Base-by-base conservation (phyloP, 2,888 invertebrate species). In the Volucella bombylans region DNA sequence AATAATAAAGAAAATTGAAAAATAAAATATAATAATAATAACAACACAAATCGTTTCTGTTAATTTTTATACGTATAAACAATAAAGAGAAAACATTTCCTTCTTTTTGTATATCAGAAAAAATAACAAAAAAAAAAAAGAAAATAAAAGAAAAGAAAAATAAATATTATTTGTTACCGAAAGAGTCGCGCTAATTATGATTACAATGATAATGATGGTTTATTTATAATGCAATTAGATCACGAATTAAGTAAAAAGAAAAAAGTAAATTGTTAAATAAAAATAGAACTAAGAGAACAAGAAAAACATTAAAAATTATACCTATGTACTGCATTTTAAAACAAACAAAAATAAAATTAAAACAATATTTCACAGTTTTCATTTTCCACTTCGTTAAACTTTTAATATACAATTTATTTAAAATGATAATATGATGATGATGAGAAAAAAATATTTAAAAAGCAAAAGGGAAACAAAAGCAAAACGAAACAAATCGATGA, bases 61-160 rank as follows among this genome's bases (percentile, higher is more conserved):
- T 83, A 83, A 71, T 80, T 80, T 83, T 71, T 83, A 83, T 83
- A 80, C 83, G 80, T 71, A 83, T 71, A 54, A 74, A 71, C 57
- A 74, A 80, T 43, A 69, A 45, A 69, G 73, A 68, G 69, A 55
- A 50, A 14, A 39, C 38, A 73, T 74, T 74, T 80, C 80, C 74
- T 79, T 79, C 64, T 69, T 80, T 83, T 74, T 83, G 83, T 83
- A 83, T 69, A 77, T 81, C 65, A 78, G 41, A 9, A 23, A 23
- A 23, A 23, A 23, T 23, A 23, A 23, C 23, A 23, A 1, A 23
- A 23, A 23, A 23, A 23, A 23, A 23, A 1, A 45, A 45, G 4
- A 45, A 45, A 38, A 39, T 86, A 73, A 67, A 79, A 74, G 67
- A 64, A 81, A 85, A 52, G 71, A 72, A n/a, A n/a, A n/a, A n/a